Evolutionary conservation across 1,140 invertebrate genomes (phyloP).

Genomic region (Sesamia nonagrioides): DNA sequence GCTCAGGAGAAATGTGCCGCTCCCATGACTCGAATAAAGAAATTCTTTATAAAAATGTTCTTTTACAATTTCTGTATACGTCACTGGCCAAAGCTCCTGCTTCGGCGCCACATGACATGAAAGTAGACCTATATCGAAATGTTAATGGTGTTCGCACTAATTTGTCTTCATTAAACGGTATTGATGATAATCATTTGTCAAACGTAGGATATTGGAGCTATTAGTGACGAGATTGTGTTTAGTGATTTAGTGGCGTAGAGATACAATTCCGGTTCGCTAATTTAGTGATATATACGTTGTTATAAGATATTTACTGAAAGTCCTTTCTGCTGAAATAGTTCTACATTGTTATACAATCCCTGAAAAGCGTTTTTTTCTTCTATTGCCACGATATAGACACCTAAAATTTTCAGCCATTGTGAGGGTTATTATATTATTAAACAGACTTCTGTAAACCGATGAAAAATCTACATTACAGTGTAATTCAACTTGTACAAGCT

Average conservation of each 20-base stretch:
- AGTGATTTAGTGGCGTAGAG: not conserved
- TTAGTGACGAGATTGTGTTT: slow-evolving; percentile 17
- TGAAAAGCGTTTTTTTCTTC: not conserved
- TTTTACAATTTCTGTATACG: slow-evolving; percentile 62
- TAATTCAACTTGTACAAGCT: not conserved
- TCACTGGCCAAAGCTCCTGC: slow-evolving; percentile 8
- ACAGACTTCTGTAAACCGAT: not conserved
- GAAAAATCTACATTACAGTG: not conserved
- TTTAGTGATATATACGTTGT: not conserved
- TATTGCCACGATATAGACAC: too few relatives aligned
- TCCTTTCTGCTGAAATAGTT: too few relatives aligned
- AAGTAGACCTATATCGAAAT: slow-evolving; percentile 7
- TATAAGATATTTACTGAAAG: not conserved
- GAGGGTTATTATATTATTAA: slow-evolving; percentile 1
- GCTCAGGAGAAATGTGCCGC: slow-evolving; percentile 68
- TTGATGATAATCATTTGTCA: slow-evolving; percentile 42
- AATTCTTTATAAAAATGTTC: slow-evolving; percentile 66
- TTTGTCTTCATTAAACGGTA: slow-evolving; percentile 34
- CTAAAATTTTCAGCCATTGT: not conserved
- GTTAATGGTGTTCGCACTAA: slow-evolving; percentile 18
- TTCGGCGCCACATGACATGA: slow-evolving; percentile 6
- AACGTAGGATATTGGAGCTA: slow-evolving; percentile 27
- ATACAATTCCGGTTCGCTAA: not conserved
- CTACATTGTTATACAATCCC: not conserved
- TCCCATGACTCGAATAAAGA: slow-evolving; percentile 42